These are phyloP conservation scores for Indicator indicator DNA, from an alignment of 2,113 vertebrate genomes.

Conservation along the genomic window DNA sequence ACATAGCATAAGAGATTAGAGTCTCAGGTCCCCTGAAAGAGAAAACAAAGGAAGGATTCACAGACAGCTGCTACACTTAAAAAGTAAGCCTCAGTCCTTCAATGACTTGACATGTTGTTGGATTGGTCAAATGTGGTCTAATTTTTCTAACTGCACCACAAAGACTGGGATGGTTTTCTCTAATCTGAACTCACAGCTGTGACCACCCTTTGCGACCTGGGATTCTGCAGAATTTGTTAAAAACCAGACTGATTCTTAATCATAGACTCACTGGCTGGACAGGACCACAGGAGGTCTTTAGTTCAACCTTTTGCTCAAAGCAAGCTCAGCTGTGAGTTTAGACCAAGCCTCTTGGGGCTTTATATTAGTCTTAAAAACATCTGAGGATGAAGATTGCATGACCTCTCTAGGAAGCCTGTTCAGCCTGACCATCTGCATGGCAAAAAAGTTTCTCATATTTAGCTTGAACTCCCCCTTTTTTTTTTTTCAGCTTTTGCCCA, in stretches of 20 bases:
- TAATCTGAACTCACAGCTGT: not conserved
- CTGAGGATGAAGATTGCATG: not conserved
- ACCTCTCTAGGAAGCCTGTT: not conserved
- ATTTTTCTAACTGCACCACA: not conserved
- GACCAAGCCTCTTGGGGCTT: not conserved
- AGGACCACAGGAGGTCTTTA: not conserved
- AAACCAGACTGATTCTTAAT: not conserved
- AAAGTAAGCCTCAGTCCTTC: not conserved
- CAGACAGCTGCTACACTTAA: not conserved
- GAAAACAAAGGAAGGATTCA: not conserved
- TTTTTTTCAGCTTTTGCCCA: not conserved
- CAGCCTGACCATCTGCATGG: not conserved
- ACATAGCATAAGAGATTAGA: not conserved
- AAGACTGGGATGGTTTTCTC: not conserved
- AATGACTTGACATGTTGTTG: rapidly evolving
- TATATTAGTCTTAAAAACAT: not conserved
- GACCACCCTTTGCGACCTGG: not conserved
- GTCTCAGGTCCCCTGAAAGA: not conserved
- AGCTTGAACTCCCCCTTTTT: not conserved
- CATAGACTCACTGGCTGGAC: not conserved
- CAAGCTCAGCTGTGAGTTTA: not conserved
- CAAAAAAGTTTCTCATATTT: not conserved
- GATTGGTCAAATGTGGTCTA: not conserved
- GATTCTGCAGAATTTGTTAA: not conserved
- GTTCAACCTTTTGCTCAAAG: not conserved